A percentile compares a stretch with the other conserved stretches of the same genome.
Evolutionary conservation across 2,113 vertebrate species (phyloP).

Genomic region (Alligator mississippiensis): DNA sequence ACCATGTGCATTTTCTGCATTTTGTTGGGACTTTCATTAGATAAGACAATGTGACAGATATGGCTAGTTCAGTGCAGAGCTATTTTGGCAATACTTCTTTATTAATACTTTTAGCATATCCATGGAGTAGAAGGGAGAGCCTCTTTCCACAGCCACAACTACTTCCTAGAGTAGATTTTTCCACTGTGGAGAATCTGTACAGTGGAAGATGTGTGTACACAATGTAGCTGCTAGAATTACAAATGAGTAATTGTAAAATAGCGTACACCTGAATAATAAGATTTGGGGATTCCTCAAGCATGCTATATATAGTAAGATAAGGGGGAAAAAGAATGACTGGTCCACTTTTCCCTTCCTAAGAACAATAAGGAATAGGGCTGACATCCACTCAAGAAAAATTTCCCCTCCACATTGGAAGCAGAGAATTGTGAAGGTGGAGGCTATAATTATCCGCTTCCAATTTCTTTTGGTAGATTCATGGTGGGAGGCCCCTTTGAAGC

Average conservation of each 20-base stretch:
- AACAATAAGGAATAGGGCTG: not conserved
- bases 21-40: not conserved
- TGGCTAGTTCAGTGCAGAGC: not conserved
- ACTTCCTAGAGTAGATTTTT: not conserved
- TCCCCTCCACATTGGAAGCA: not conserved
- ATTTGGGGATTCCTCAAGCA: not conserved
- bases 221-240: not conserved
- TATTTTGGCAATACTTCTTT: not conserved
- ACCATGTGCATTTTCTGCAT: not conserved
- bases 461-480: not conserved
- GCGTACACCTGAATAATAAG: not conserved
- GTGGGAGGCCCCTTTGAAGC: not conserved
- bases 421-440: not conserved
- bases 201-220: not conserved
- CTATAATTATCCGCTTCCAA: not conserved
- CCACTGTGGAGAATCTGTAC: not conserved
- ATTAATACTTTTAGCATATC: not conserved
- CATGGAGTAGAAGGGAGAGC: not conserved
- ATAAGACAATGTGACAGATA: not conserved
- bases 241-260: not conserved
- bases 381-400: not conserved
- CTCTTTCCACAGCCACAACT: not conserved
- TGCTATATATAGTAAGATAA: not conserved
- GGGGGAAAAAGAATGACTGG: not conserved
- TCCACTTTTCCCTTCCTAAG: not conserved